phyloP scores from a whole-genome alignment of 2,797 vertebrate genomes.

The Rhodeus uyekii region DNA sequence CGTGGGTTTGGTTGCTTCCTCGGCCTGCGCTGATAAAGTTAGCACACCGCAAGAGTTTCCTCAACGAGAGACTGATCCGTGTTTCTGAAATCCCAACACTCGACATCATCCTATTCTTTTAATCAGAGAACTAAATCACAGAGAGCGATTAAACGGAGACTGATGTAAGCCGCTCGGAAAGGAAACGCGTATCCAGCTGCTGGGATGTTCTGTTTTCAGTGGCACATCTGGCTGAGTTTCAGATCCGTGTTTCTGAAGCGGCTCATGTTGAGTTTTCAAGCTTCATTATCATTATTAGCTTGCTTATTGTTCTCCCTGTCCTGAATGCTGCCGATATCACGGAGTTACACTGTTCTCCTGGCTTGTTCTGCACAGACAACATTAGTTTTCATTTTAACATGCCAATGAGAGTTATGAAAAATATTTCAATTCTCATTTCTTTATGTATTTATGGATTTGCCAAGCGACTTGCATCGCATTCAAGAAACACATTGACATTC shows the following conservation, averaged over 20 bases:
- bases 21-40: slow-evolving; percentile 65
- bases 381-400: too few relatives aligned
- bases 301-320: background rate
- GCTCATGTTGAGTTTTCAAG: slow-evolving; percentile 7
- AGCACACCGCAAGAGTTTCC: slow-evolving; percentile 58
- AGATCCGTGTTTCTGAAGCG: too few relatives aligned
- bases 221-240: slow-evolving; percentile 44
- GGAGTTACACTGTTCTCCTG: too few relatives aligned
- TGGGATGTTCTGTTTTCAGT: background rate
- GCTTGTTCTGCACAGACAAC: too few relatives aligned
- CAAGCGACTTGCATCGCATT: too few relatives aligned
- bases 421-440: too few relatives aligned
- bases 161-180: slow-evolving; percentile 23
- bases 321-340: background rate
- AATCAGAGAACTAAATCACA: slow-evolving; percentile 46
- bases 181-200: slow-evolving; percentile 39
- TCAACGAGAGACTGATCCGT: slow-evolving; percentile 41
- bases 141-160: background rate
- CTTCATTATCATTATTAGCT: background rate
- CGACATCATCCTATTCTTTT: slow-evolving; percentile 3
- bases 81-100: slow-evolving; percentile 41
- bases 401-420: too few relatives aligned
- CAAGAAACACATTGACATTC: too few relatives aligned
- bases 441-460: too few relatives aligned
- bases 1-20: slow-evolving; percentile 65